Percentiles rank a stretch among this genome's conserved stretches.
Evolutionary conservation across 2,888 invertebrate species (phyloP).

Genomic region (Cantharis rustica): DNA sequence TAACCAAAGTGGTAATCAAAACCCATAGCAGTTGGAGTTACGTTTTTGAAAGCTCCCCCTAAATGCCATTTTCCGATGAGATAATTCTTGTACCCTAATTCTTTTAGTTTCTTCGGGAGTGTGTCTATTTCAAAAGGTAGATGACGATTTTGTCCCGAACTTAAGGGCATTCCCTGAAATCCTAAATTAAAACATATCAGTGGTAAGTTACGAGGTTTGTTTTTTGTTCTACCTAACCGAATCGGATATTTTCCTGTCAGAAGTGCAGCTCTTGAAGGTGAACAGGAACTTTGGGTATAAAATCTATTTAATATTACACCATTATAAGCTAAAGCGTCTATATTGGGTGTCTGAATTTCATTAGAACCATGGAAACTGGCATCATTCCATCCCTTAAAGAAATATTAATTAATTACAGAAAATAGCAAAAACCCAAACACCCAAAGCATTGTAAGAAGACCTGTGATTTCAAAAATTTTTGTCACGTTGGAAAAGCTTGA

Average conservation of each 20-base stretch:
- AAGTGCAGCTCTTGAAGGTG: slow-evolving; percentile 81
- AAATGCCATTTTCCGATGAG: slow-evolving; percentile 87
- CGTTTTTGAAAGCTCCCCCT: slow-evolving; percentile 71
- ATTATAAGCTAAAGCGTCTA: slow-evolving; percentile 83
- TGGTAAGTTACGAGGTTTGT: not conserved
- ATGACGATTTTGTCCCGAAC: slow-evolving; percentile 71
- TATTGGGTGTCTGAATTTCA: slow-evolving; percentile 88
- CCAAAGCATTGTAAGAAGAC: too few species aligned
- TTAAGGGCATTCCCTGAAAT: slow-evolving; percentile 72
- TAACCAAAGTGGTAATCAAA: slow-evolving; percentile 86
- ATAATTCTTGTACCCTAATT: slow-evolving; percentile 72
- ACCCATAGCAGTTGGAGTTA: slow-evolving; percentile 72
- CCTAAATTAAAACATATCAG: slow-evolving; percentile 56
- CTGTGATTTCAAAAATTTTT: too few species aligned
- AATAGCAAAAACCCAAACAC: too few species aligned
- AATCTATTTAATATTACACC: slow-evolving; percentile 84
- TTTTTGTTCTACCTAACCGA: slow-evolving; percentile 68
- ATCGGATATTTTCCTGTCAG: slow-evolving; percentile 88
- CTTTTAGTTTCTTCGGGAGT: slow-evolving; percentile 65
- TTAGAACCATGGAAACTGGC: slow-evolving; percentile 86
- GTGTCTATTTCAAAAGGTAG: slow-evolving; percentile 62
- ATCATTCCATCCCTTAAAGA: slow-evolving; percentile 83
- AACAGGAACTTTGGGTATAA: slow-evolving; percentile 85
- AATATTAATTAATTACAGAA: too few species aligned
- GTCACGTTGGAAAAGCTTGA: too few species aligned